These are phyloP conservation scores for Lutjanus argentimaculatus DNA, from an alignment of 2,797 vertebrate genomes.

Conservation along the genomic window DNA sequence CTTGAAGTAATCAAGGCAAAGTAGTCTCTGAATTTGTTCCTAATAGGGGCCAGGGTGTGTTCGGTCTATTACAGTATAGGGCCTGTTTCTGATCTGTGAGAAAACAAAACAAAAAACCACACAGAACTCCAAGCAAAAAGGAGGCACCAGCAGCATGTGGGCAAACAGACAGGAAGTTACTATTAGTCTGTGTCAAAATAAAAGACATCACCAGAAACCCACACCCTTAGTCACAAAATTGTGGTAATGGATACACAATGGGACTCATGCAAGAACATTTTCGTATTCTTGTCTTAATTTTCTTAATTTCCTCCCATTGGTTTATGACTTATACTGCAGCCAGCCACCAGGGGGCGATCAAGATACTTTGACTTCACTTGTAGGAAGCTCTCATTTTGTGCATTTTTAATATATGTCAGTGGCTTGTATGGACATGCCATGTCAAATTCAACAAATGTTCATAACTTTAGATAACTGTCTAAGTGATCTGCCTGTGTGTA, in stretches of 20 bases:
- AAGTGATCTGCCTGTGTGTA: too few species aligned
- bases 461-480: too few species aligned
- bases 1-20: constrained; percentile 68
- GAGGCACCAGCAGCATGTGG: constrained; percentile 40
- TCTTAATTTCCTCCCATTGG: too few species aligned
- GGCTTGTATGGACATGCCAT: too few species aligned
- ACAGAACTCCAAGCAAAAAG: constrained; percentile 32
- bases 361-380: too few species aligned
- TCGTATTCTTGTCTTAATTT: too few species aligned
- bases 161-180: constrained; percentile 51
- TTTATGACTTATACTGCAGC: too few species aligned
- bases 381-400: too few species aligned
- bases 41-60: constrained; percentile 52
- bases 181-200: constrained; percentile 29
- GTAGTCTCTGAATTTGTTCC: constrained; percentile 61
- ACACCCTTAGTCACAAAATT: constrained; percentile 10
- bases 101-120: constrained; percentile 64
- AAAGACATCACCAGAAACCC: constrained; percentile 27
- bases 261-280: too few species aligned
- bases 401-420: too few species aligned
- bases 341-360: too few species aligned
- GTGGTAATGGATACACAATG: constrained; percentile 14
- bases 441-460: too few species aligned
- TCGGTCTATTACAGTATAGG: constrained; percentile 11
- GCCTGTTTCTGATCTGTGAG: constrained; percentile 72